Evolutionary conservation across 2,113 vertebrate species (phyloP).

Genomic region (Empidonax alnorum): DNA sequence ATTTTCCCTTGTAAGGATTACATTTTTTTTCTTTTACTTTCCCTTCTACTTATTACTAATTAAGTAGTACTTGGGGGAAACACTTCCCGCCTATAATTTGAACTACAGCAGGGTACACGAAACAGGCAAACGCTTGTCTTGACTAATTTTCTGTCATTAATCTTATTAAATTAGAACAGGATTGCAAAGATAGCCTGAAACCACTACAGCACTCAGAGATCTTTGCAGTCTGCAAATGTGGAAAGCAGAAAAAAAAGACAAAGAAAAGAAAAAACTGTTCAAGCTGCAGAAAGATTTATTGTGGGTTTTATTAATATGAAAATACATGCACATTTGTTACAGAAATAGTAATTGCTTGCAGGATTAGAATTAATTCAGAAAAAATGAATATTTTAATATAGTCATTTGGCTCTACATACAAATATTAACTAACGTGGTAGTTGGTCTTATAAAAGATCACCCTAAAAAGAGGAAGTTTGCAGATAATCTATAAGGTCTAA

Average conservation of each 20-base stretch:
- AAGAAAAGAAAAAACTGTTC: background rate
- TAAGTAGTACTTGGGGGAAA: conserved; percentile 66
- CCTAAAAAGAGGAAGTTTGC: background rate
- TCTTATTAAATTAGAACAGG: conserved; percentile 72
- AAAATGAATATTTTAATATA: conserved; percentile 10
- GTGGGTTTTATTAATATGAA: conserved; percentile 20
- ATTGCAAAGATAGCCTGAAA: conserved; percentile 66
- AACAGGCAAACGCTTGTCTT: conserved; percentile 69
- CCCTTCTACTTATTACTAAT: conserved; percentile 62
- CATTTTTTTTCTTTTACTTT: conserved; percentile 45
- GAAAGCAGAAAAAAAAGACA: background rate
- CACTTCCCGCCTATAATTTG: conserved; percentile 56
- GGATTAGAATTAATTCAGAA: background rate
- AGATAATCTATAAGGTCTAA: background rate
- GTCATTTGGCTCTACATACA: background rate
- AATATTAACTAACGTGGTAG: background rate
- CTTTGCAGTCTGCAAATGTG: conserved; percentile 31
- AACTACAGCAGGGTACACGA: conserved; percentile 60
- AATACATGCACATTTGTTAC: conserved; percentile 16
- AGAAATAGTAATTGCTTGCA: conserved; percentile 46
- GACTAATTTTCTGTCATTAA: conserved; percentile 78
- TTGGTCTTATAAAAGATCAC: background rate
- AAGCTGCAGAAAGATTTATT: conserved; percentile 46
- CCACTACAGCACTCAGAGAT: conserved; percentile 12
- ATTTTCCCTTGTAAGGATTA: conserved; percentile 38